A percentile compares a stretch with the other conserved stretches of the same genome.
Conservation (phyloP, 2,797 vertebrate species). For the Enteromius unitaeniatus region DNA sequence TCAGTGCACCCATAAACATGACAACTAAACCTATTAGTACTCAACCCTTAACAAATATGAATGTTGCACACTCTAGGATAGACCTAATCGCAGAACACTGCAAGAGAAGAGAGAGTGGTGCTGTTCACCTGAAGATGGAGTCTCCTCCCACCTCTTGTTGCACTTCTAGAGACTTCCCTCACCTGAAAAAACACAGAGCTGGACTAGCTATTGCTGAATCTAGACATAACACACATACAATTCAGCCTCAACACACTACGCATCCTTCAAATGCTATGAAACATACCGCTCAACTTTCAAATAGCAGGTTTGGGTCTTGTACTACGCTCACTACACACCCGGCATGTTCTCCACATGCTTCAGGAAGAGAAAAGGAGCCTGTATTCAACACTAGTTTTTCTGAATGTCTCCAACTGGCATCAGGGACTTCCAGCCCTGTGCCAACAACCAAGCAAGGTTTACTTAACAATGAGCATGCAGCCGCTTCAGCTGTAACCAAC, state of each 20-base stretch:
- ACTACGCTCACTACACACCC: conserved; percentile 48
- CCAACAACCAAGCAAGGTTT: conserved; percentile 80
- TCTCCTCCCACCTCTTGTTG: conserved; percentile 58
- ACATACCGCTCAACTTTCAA: conserved; percentile 12
- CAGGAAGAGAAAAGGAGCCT: conserved; percentile 48
- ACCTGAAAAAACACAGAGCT: conserved; percentile 98
- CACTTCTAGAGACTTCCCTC: conserved; percentile 86
- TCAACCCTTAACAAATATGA: conserved; percentile 26
- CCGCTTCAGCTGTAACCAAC: conserved; percentile 24
- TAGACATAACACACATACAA: conserved; percentile 64
- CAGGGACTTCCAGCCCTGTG: conserved; percentile 73
- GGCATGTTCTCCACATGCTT: conserved; percentile 43
- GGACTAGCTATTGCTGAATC: conserved; percentile 92
- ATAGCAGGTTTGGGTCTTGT: conserved; percentile 30
- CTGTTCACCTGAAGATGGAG: conserved; percentile 66
- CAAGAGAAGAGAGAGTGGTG: conserved; percentile 55
- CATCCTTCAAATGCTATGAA: conserved; percentile 37
- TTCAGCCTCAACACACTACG: conserved; percentile 51
- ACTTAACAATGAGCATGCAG: conserved; percentile 76
- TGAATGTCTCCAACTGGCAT: conserved; percentile 61
- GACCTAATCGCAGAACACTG: conserved; percentile 44
- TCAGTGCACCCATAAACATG: conserved; percentile 52
- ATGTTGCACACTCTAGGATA: conserved; percentile 29
- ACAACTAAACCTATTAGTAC: conserved; percentile 46
- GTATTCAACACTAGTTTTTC: conserved; percentile 47